A percentile compares a stretch with the other conserved stretches of the same genome.
phyloP scores from a whole-genome alignment of 1,140 invertebrate species.

The Heliothis subflexa region DNA sequence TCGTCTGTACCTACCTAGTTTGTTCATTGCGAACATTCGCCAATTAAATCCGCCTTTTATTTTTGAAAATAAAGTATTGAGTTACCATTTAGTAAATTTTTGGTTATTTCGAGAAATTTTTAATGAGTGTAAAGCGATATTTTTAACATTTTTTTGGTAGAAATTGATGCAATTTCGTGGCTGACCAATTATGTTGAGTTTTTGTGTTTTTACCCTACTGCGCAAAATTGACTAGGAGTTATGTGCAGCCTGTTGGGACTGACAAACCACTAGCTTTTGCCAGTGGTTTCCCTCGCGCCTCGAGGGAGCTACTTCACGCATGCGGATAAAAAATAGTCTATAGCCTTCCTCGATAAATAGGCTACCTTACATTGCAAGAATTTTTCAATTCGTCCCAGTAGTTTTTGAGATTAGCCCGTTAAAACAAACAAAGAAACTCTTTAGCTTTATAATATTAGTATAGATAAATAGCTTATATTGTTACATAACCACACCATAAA shows the following conservation, averaged over 20 bases:
- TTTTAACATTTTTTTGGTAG: not conserved
- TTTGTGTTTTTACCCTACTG: not conserved
- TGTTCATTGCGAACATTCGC: not conserved
- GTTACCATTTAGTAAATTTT: constrained; percentile 7
- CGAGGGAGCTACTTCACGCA: too few species aligned
- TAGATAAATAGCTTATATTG: not conserved
- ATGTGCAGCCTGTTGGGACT: too few species aligned
- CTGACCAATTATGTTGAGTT: not conserved
- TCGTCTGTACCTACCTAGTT: not conserved
- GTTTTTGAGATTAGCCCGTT: too few species aligned
- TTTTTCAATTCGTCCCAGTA: too few species aligned
- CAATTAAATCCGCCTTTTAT: not conserved
- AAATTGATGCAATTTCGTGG: not conserved
- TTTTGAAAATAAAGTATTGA: constrained; percentile 18
- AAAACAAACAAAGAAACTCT: too few species aligned
- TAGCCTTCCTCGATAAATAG: too few species aligned
- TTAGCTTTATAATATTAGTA: too few species aligned
- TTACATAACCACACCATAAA: not conserved
- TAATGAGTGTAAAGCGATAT: constrained; percentile 39
- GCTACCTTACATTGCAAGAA: too few species aligned
- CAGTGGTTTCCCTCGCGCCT: too few species aligned
- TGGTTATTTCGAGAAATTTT: constrained; percentile 1
- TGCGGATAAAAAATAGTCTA: too few species aligned
- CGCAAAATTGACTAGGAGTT: too few species aligned
- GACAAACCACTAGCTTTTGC: too few species aligned